Base-by-base conservation (phyloP, 2,113 vertebrate genomes). In the Raja brachyura region DNA sequence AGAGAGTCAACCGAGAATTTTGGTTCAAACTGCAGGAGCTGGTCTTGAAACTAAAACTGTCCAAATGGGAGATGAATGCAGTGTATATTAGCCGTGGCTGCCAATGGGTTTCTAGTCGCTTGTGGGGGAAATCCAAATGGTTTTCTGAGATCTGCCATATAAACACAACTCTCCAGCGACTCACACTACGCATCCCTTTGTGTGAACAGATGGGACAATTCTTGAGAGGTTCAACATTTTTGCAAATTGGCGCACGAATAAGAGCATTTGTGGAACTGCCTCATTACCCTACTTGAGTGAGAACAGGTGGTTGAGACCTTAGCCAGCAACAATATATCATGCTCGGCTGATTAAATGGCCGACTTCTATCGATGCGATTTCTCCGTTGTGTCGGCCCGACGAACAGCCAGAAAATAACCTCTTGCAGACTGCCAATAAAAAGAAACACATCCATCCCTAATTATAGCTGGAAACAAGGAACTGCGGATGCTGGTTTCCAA, bases 291-390 rank as follows among this genome's bases (percentile, higher is more conserved):
- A 28, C 90, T 74, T 54, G 66, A 92, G 90, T 92, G 73, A 74
- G 90, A 92, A 92, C 90, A 92, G 90, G 90, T 92, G 90, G 90
- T 73, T 92, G 90, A 73, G 90, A 73, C 33, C 33, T 73, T 92
- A 66, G 66, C 90, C 39, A 73, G 22, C 11, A 25, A 28, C 90
- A 92, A 73, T 48, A 22, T 66, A 92, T 92, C 90, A 39, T 66
- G 90, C 33, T 92, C 73, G 90, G 33, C 11, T 92, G 68, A 92
- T 92, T 92, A 73, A 33, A 92, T 25, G 66, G 39, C 61, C 18
- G 20, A 70, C 13, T 10, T 90, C 63, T 90, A 39, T 20, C 54
- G 68, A 74, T 92, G 90, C 73, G 66, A 74, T 92, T 92, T 92
- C 68, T 73, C 68, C 10, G 54, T 92, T 39, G 48, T 73, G 66